Conservation (phyloP, 2,797 vertebrate genomes). For the Scolopax rusticola region DNA sequence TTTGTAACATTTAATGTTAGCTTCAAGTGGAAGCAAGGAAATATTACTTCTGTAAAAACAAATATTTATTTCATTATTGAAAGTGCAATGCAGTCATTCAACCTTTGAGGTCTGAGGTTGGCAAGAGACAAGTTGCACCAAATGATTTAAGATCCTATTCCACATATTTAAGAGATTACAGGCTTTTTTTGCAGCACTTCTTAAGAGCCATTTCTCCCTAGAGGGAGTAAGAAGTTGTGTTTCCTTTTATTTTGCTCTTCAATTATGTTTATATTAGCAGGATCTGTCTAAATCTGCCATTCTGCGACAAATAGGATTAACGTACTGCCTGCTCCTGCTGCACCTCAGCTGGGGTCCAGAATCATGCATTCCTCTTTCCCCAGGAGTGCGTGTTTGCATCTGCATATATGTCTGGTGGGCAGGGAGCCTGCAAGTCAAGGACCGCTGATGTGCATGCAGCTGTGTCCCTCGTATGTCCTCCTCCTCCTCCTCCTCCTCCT, state of each 20-base stretch:
- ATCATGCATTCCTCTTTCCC: background rate
- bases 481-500: background rate
- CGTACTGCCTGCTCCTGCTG: background rate
- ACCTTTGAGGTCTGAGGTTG: background rate
- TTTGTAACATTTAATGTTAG: background rate
- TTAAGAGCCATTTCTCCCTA: background rate
- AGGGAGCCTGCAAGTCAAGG: background rate
- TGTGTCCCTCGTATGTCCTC: background rate
- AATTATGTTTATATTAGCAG: background rate
- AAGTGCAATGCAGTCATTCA: fast-evolving
- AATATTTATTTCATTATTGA: background rate
- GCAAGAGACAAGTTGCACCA: background rate
- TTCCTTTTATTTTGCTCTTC: background rate
- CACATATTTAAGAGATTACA: background rate
- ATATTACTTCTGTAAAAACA: background rate
- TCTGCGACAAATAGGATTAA: background rate
- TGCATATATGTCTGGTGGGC: fast-evolving
- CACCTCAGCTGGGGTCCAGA: background rate
- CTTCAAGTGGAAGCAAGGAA: background rate
- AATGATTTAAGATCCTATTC: background rate
- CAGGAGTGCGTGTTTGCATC: fast-evolving
- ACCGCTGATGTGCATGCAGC: background rate
- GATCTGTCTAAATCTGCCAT: background rate
- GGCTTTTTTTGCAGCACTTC: background rate
- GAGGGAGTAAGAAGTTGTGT: background rate